Percentiles rank a stretch among this genome's conserved stretches.
These are phyloP conservation scores for Cyclopterus lumpus DNA, from an alignment of 2,797 vertebrate species.

Conservation along the genomic window DNA sequence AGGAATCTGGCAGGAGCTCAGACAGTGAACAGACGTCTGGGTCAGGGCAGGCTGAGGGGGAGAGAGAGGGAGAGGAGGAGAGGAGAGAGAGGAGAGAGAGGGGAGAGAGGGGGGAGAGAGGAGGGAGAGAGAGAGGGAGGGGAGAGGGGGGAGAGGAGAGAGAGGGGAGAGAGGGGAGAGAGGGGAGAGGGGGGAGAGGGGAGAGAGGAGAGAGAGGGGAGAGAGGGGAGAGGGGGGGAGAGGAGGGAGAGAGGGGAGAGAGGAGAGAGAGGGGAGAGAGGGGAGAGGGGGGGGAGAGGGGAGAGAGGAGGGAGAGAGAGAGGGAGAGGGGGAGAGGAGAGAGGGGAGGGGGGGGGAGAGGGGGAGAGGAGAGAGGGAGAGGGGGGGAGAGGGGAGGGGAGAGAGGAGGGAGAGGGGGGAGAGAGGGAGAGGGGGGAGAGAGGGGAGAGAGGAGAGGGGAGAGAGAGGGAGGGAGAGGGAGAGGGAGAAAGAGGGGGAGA, in stretches of 20 bases:
- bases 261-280: slow-evolving; percentile 17
- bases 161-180: not conserved
- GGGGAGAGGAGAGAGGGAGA: not conserved
- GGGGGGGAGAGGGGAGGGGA: slow-evolving; percentile 12
- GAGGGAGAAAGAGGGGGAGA: slow-evolving; percentile 19
- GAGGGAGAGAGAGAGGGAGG: slow-evolving; percentile 14
- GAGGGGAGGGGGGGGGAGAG: too few species aligned
- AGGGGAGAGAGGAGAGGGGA: too few species aligned
- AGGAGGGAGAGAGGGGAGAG: too few species aligned
- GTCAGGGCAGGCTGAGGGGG: slow-evolving; percentile 70
- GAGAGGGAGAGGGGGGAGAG: too few species aligned
- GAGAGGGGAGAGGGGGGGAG: slow-evolving; percentile 19
- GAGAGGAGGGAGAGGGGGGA: slow-evolving; percentile 21
- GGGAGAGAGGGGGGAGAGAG: too few species aligned
- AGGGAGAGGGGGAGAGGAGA: slow-evolving; percentile 24
- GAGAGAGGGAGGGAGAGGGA: not conserved
- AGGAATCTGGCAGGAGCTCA: slow-evolving; percentile 79
- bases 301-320: slow-evolving; percentile 15
- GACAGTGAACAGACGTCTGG: slow-evolving; percentile 78
- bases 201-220: slow-evolving; percentile 16
- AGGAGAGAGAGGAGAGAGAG: slow-evolving; percentile 4
- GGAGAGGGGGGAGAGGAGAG: slow-evolving; percentile 26
- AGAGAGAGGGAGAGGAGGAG: slow-evolving; percentile 26
- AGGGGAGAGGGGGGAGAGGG: too few species aligned
- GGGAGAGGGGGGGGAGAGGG: slow-evolving; percentile 8